A percentile compares a stretch with the other conserved stretches of the same genome.
These are phyloP conservation scores for Scytalopus superciliaris DNA, from an alignment of 2,113 vertebrate species.

Conservation along the genomic window DNA sequence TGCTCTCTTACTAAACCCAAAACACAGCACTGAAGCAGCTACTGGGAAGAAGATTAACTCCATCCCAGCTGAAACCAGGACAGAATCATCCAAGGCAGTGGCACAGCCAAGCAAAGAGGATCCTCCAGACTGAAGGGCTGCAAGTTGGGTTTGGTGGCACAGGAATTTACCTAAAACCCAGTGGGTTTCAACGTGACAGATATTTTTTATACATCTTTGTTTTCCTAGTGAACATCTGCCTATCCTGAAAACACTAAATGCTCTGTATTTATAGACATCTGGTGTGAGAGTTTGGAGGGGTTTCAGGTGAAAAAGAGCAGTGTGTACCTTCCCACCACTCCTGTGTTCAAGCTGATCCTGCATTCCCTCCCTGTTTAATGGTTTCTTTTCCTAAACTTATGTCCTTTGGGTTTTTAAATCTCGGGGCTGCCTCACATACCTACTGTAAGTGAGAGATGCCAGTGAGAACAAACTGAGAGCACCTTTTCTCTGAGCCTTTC, in stretches of 20 bases:
- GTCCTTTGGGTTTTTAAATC: neutral
- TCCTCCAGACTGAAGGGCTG: constrained; percentile 38
- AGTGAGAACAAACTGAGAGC: neutral
- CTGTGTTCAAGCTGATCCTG: neutral
- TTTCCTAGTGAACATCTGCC: neutral
- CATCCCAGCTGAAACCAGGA: neutral
- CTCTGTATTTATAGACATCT: neutral
- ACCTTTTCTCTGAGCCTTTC: neutral
- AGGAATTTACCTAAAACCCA: neutral
- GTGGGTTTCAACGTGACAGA: neutral
- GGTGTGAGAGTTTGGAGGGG: neutral
- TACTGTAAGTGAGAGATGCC: neutral
- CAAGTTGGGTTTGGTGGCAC: neutral
- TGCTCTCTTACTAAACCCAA: neutral
- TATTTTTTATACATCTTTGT: neutral
- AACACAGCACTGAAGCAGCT: neutral
- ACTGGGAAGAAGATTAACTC: neutral
- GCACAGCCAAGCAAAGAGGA: constrained; percentile 80
- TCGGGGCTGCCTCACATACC: neutral
- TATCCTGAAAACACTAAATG: neutral
- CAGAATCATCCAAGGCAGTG: constrained; percentile 70
- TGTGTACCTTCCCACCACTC: neutral
- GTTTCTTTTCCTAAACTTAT: neutral
- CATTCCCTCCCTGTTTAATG: neutral
- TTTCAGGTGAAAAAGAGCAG: neutral